A percentile compares a stretch with the other conserved stretches of the same genome.
These are phyloP conservation scores for Henicopernis longicauda DNA, from an alignment of 2,113 vertebrate genomes.

Conservation along the genomic window DNA sequence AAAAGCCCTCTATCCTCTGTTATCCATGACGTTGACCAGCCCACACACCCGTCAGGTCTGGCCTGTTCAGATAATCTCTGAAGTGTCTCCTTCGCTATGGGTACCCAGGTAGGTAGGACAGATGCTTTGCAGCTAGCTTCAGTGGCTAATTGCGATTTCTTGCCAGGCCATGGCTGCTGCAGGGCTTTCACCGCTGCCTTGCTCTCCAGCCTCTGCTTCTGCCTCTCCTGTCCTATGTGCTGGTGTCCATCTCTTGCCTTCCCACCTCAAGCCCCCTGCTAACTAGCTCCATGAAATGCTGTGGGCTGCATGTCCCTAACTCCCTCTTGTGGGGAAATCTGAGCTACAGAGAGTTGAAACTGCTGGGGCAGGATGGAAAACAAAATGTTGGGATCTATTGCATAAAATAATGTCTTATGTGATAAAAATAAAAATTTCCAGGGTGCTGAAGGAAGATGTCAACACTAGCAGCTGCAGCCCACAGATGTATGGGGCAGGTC, in stretches of 20 bases:
- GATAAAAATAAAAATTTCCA: not conserved
- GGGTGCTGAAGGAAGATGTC: conserved; percentile 2
- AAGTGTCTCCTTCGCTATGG: accelerated
- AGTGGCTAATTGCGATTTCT: not conserved
- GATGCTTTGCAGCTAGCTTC: not conserved
- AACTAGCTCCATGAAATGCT: not conserved
- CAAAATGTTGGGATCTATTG: conserved; percentile 12
- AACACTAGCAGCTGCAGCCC: not conserved
- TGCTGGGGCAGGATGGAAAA: not conserved
- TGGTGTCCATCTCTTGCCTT: not conserved
- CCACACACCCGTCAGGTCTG: not conserved
- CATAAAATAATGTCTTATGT: not conserved
- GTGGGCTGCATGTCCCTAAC: not conserved
- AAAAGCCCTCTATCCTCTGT: not conserved
- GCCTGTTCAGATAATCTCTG: not conserved
- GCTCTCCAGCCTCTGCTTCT: not conserved
- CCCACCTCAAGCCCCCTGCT: not conserved
- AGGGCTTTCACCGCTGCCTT: not conserved
- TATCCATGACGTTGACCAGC: not conserved
- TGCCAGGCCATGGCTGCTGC: not conserved
- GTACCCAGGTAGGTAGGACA: not conserved
- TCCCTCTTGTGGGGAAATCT: conserved; percentile 49
- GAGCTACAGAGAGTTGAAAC: not conserved
- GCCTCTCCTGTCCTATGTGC: not conserved
- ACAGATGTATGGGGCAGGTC: not conserved